Conservation (phyloP, 1,140 invertebrate genomes). For the Melipona quadrifasciata region DNA sequence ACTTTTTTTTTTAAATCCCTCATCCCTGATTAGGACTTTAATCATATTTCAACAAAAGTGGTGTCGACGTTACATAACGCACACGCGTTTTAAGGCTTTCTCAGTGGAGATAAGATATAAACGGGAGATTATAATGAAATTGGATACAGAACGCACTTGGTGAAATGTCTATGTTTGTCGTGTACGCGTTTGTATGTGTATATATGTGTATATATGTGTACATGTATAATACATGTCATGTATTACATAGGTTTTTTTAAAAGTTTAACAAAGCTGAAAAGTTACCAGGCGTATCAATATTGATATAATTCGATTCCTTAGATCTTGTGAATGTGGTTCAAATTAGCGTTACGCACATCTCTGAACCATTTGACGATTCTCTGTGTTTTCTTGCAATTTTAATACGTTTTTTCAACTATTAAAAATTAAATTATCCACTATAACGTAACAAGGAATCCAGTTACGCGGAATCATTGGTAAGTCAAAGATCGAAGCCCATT, state of each 20-base stretch:
- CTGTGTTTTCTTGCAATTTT: conserved; percentile 35
- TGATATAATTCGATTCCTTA: conserved; percentile 45
- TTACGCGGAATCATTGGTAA: conserved; percentile 48
- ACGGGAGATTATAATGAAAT: conserved; percentile 65
- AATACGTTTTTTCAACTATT: conserved; percentile 49
- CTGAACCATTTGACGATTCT: conserved; percentile 39
- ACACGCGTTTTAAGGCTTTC: conserved; percentile 51
- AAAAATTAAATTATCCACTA: conserved; percentile 55
- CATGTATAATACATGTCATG: conserved; percentile 39
- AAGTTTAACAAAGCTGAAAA: conserved; percentile 44
- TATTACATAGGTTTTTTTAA: conserved; percentile 29
- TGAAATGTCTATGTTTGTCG: conserved; percentile 50
- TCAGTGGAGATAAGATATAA: conserved; percentile 69
- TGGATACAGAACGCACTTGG: conserved; percentile 66
- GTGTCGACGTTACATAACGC: conserved; percentile 74
- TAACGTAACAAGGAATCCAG: conserved; percentile 41
- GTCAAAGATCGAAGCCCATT: conserved; percentile 43
- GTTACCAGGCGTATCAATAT: conserved; percentile 54
- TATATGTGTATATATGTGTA: conserved; percentile 47
- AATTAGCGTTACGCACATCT: conserved; percentile 31
- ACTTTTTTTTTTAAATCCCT: conserved; percentile 56
- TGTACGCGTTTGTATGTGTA: conserved; percentile 46
- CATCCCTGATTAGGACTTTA: conserved; percentile 58
- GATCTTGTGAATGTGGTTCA: conserved; percentile 1
- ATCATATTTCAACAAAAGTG: conserved; percentile 74